Percentiles rank a stretch among this genome's conserved stretches.
These are phyloP conservation scores for Parauchenoglanis ngamensis DNA, from an alignment of 2,797 vertebrate genomes.

Conservation along the genomic window DNA sequence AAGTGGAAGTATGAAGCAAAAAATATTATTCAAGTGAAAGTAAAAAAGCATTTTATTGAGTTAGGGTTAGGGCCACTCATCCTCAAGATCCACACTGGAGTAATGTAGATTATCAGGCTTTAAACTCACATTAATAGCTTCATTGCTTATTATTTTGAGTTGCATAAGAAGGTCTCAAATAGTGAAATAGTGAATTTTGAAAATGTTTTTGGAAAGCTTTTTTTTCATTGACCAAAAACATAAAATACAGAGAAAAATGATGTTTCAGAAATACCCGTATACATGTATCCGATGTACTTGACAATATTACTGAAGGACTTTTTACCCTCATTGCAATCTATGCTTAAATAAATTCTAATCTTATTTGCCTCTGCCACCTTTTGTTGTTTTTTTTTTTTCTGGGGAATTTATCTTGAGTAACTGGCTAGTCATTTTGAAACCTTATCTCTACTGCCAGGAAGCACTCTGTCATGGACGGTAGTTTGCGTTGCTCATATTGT, in stretches of 20 bases:
- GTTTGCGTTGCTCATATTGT: conserved; percentile 27
- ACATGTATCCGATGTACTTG: neutral
- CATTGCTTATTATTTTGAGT: neutral
- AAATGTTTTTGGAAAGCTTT: neutral
- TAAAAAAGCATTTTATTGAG: neutral
- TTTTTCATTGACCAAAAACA: neutral
- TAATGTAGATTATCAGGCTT: neutral
- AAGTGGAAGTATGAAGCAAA: neutral
- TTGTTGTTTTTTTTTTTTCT: conserved; percentile 16
- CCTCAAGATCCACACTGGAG: neutral
- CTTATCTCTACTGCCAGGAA: conserved; percentile 38
- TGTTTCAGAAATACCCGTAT: neutral
- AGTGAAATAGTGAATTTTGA: neutral
- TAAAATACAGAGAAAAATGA: neutral
- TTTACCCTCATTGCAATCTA: neutral
- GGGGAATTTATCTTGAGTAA: neutral
- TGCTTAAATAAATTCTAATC: neutral
- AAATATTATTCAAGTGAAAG: neutral
- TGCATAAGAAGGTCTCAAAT: neutral
- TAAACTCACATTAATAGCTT: neutral
- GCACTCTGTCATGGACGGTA: neutral
- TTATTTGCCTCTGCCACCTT: neutral
- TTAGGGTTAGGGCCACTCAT: neutral
- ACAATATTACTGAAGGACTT: neutral
- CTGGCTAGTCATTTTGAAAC: conserved; percentile 13